These are phyloP conservation scores for Paralvinella palmiformis DNA, from an alignment of 1,140 invertebrate genomes.

Conservation along the genomic window DNA sequence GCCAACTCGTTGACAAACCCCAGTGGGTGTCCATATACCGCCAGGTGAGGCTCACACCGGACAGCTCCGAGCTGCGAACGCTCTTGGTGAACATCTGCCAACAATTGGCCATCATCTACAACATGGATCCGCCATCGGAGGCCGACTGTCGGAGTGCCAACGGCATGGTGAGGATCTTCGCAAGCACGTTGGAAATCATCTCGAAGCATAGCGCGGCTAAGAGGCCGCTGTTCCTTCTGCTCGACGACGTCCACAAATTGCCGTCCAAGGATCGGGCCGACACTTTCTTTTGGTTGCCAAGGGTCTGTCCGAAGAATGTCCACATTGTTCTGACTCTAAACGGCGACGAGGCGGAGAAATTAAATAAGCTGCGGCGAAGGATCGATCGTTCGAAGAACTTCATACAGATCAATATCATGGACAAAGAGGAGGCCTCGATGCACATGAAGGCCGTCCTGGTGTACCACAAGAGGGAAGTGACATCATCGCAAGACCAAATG, in stretches of 20 bases:
- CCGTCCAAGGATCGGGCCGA: not conserved
- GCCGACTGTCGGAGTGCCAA: not conserved
- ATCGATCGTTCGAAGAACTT: too few species aligned
- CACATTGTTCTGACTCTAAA: not conserved
- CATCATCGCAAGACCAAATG: too few species aligned
- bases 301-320: not conserved
- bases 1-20: not conserved
- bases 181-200: not conserved
- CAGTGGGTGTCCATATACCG: too few species aligned
- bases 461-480: too few species aligned
- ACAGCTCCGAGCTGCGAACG: not conserved
- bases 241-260: not conserved
- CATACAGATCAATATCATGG: too few species aligned
- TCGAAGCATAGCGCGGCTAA: not conserved
- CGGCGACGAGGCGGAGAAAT: not conserved
- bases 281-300: slow-evolving; percentile 4
- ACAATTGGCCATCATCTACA: not conserved
- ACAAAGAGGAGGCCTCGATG: too few species aligned
- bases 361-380: not conserved
- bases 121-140: not conserved
- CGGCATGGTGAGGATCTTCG: not conserved
- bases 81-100: not conserved
- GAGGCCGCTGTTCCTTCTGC: not conserved
- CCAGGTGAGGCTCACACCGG: not conserved
- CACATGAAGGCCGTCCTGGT: too few species aligned